Evolutionary conservation across 2,113 vertebrate genomes (phyloP).

Genomic region (Andinoacara biseriatus): DNA sequence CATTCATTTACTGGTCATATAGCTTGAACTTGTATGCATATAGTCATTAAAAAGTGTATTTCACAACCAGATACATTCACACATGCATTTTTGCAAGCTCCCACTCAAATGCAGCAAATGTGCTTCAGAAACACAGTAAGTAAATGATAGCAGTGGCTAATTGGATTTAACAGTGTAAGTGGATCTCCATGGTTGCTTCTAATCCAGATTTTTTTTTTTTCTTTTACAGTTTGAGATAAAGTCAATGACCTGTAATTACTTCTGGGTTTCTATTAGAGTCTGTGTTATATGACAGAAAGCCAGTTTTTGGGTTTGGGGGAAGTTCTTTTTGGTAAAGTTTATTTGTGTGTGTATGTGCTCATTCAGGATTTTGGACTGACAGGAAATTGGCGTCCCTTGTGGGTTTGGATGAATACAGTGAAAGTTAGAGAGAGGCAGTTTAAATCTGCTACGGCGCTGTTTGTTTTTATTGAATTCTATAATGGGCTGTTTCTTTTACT

Average conservation of each 20-base stretch:
- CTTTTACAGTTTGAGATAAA: slow-evolving; percentile 44
- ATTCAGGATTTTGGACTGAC: slow-evolving; percentile 57
- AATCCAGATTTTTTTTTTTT: slow-evolving; percentile 57
- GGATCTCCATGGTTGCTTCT: slow-evolving; percentile 47
- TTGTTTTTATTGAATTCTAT: slow-evolving; percentile 72
- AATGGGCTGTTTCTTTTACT: slow-evolving; percentile 63
- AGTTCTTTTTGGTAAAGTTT: slow-evolving; percentile 18
- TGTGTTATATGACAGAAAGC: slow-evolving; percentile 48
- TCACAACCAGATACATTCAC: neutral
- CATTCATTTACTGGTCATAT: no score
- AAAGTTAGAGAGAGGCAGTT: slow-evolving; percentile 24
- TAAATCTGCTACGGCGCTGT: slow-evolving; percentile 60
- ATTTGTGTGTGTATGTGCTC: slow-evolving; percentile 23
- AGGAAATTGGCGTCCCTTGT: slow-evolving; percentile 72
- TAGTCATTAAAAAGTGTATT: neutral
- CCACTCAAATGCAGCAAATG: neutral
- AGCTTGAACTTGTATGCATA: neutral
- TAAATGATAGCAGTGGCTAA: slow-evolving; percentile 66
- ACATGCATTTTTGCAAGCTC: neutral
- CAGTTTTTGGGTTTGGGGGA: slow-evolving; percentile 31
- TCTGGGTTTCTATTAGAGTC: slow-evolving; percentile 59
- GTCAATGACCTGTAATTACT: slow-evolving; percentile 63
- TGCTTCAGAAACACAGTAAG: slow-evolving; percentile 34
- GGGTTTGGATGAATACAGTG: slow-evolving; percentile 34
- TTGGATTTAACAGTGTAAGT: slow-evolving; percentile 69